phyloP scores from a whole-genome alignment of 2,113 vertebrate species.

The Neolamprologus falcicula region DNA sequence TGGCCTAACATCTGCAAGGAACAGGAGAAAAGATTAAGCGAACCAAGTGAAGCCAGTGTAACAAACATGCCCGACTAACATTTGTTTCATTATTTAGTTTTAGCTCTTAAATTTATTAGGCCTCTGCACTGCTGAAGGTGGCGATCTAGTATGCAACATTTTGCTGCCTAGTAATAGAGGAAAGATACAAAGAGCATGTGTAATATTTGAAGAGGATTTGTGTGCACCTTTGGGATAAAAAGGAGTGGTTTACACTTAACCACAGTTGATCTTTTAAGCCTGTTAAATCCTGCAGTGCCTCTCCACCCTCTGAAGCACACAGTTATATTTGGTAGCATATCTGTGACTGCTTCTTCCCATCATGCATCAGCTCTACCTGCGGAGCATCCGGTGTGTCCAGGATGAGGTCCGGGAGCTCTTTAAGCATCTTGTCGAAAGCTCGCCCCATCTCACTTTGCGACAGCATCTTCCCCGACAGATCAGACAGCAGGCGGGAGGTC shows the following conservation, averaged over 20 bases:
- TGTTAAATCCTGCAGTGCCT: neutral
- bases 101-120: neutral
- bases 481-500: slow-evolving; percentile 79
- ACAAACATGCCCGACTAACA: neutral
- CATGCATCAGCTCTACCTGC: slow-evolving; percentile 60
- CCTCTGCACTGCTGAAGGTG: neutral
- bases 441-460: slow-evolving; percentile 71
- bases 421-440: slow-evolving; percentile 78
- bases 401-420: slow-evolving; percentile 81
- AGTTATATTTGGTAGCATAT: neutral
- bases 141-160: neutral
- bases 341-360: neutral
- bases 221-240: neutral
- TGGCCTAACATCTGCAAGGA: slow-evolving; percentile 82
- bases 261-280: neutral
- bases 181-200: neutral
- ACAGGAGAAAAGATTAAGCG: neutral
- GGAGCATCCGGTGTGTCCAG: slow-evolving; percentile 84
- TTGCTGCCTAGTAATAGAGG: neutral
- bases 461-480: slow-evolving; percentile 73
- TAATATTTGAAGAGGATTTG: neutral
- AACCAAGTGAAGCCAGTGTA: neutral
- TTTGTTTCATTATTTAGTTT: neutral
- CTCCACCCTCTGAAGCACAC: neutral
- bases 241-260: neutral